A percentile compares a stretch with the other conserved stretches of the same genome.
Conservation (phyloP, 92 coral and sea anemone genomes). For the Nematostella vectensis region DNA sequence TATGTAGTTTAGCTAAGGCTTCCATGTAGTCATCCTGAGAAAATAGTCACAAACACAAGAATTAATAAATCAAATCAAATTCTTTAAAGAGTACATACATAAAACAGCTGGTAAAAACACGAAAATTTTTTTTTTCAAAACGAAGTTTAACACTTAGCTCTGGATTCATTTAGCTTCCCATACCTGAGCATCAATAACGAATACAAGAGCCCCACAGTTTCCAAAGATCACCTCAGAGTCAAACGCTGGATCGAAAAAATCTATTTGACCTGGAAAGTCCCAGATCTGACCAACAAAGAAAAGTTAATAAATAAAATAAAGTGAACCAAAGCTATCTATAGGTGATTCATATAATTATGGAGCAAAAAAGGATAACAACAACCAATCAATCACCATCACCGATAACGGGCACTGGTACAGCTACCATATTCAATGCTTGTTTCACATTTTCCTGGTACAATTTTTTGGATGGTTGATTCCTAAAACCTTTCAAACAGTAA, state of each 20-base stretch:
- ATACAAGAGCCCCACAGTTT: constrained; percentile 96
- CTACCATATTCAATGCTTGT: too few species aligned
- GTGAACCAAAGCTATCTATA: background rate
- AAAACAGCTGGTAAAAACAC: too few species aligned
- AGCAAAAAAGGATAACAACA: constrained; percentile 2
- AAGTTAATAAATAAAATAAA: background rate
- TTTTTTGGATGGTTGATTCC: too few species aligned
- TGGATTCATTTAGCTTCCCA: too few species aligned
- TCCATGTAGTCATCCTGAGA: constrained; percentile 97
- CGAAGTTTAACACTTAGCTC: too few species aligned
- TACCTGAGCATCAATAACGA: constrained; percentile 99
- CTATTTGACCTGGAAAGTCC: constrained; percentile 99
- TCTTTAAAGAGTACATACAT: background rate
- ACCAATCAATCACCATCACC: too few species aligned
- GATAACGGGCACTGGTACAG: too few species aligned
- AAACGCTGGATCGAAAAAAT: constrained; percentile 98
- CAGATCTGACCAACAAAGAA: constrained; percentile 55
- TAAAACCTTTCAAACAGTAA: too few species aligned
- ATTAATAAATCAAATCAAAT: constrained; percentile 1
- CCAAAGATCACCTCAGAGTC: constrained; percentile 94
- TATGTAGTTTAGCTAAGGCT: constrained; percentile 86
- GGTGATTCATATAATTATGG: background rate
- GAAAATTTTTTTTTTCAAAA: too few species aligned
- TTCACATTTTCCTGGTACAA: too few species aligned
- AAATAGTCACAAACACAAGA: background rate